Evolutionary conservation across 1,140 invertebrate species (phyloP), one percentile per base, ranked within the genome.

Genomic region (Eciton burchellii): DNA sequence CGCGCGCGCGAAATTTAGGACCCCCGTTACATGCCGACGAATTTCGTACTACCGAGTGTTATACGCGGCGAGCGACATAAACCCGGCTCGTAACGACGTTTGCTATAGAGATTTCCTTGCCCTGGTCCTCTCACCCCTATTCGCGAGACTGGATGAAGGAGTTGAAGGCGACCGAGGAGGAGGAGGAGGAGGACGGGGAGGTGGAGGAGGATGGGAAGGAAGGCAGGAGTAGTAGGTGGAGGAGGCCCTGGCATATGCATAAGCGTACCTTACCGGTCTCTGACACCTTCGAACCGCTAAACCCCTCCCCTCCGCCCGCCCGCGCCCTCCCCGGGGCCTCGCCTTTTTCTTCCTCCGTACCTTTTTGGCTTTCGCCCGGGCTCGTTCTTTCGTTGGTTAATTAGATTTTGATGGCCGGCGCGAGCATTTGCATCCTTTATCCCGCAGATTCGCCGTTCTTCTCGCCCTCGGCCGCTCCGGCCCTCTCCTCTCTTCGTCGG

Each of bases 351-450:
- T 88, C 56, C 12, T 76, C n/a, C 54, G 59, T 49, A 49, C 70
- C 84, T 83, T 90, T 89, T 91, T 82, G 81, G 65, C 81, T 90
- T 88, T 89, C 84, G 86, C 81, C 84, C 84, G 83, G 73, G 84
- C 88, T 70, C 85, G 89, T 88, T 91, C 91, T 91, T 91, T 89
- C 91, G 90, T 82, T 91, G 88, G 91, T 92, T 93, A 93, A 93
- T 92, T 93, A 93, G 91, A 92, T 93, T 93, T 93, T 93, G 92
- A 93, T 93, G 92, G 92, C 88, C 90, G 87, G 90, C 90, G 90
- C 88, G 85, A 92, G 89, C 90, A 92, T 93, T 93, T 93, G 92
- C 92, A 93, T 93, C 89, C 90, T 93, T 91, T 92, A 92, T 92
- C 88, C 84, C 79, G 70, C 45, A 59, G 81, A 88, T 88, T 81